Evolutionary conservation across 2,113 vertebrate species (phyloP), one percentile per base, ranked within the genome.

Genomic region (Monopterus albus): DNA sequence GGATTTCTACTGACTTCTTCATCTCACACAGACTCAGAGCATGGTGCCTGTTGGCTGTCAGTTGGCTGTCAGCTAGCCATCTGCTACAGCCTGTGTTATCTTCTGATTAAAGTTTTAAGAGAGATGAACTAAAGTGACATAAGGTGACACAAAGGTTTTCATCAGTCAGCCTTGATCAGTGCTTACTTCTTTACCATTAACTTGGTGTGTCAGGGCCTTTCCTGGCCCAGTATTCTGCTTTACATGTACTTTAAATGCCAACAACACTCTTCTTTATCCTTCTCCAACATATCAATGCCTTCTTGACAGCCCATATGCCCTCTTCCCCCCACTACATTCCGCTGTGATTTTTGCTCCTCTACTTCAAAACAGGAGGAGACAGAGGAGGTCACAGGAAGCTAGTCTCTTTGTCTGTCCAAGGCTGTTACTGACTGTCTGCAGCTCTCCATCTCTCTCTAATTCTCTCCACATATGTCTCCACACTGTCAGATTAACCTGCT

Each of bases 121-220:
- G 2, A 38, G 18, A 1, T 55, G 14, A 35, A n/a, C n/a, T n/a
- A n/a, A n/a, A 36, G 31, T 29, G 50, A 47, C 5, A 6, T 11
- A 26, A 52, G 21, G 18, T 8, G 11, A 33, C 23, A 31, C 21
- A 7, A 25, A 17, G 17, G 1, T 18, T 71, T 65, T 71, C 50
- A 63, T 66, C 56, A 78, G 45, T 35, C 33, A 3, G 33, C 31
- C 5, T 64, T 56, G 39, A 49, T 62, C 78, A 59, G 18, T 13
- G 6, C 6, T n/a, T 6, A 6, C 15, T 35, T 45, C 23, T 69
- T 45, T n/a, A n/a, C n/a, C n/a, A n/a, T n/a, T n/a, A n/a, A n/a
- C n/a, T n/a, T n/a, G n/a, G n/a, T n/a, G n/a, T n/a, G n/a, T 28
- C 12, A 28, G 26, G 11, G 42, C 8, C 21, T 40, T 68, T 21